Evolutionary conservation across 2,888 invertebrate genomes (phyloP).

Genomic region (Melikaiella ostensackeni): DNA sequence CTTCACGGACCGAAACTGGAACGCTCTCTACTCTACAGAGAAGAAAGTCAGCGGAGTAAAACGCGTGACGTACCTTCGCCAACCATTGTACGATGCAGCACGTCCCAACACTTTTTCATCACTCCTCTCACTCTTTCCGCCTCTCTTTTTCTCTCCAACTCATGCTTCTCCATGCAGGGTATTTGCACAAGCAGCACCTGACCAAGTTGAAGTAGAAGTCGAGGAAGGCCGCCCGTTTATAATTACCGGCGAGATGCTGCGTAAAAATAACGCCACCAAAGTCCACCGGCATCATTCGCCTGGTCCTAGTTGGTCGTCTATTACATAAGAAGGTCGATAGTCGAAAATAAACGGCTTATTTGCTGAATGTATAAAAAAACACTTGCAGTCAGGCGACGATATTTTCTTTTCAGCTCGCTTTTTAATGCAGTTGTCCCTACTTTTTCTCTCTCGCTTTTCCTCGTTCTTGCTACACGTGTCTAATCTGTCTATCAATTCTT

Average conservation of each 20-base stretch:
- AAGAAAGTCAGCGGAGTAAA: slow-evolving; percentile 36
- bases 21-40: slow-evolving; percentile 37
- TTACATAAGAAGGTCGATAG: slow-evolving; percentile 53
- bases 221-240: slow-evolving; percentile 53
- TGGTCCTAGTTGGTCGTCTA: slow-evolving; percentile 47
- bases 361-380: slow-evolving; percentile 19
- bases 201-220: slow-evolving; percentile 1
- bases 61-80: slow-evolving; percentile 42
- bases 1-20: slow-evolving; percentile 28
- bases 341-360: slow-evolving; percentile 43
- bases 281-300: slow-evolving; percentile 51
- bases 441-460: not conserved
- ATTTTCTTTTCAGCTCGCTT: slow-evolving; percentile 14
- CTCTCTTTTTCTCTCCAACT: slow-evolving; percentile 41
- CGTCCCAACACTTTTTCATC: slow-evolving; percentile 39
- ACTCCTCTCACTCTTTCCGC: slow-evolving; percentile 40
- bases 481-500: not conserved
- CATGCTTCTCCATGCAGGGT: slow-evolving; percentile 27
- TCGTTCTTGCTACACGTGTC: not conserved
- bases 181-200: not conserved
- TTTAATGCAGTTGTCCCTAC: not conserved
- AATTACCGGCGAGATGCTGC: slow-evolving; percentile 51
- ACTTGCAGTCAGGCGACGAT: slow-evolving; percentile 3
- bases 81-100: slow-evolving; percentile 22
- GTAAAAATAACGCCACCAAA: slow-evolving; percentile 60